Evolutionary conservation across 2,113 vertebrate species (phyloP).

Genomic region (Proterorhinus semilunaris): DNA sequence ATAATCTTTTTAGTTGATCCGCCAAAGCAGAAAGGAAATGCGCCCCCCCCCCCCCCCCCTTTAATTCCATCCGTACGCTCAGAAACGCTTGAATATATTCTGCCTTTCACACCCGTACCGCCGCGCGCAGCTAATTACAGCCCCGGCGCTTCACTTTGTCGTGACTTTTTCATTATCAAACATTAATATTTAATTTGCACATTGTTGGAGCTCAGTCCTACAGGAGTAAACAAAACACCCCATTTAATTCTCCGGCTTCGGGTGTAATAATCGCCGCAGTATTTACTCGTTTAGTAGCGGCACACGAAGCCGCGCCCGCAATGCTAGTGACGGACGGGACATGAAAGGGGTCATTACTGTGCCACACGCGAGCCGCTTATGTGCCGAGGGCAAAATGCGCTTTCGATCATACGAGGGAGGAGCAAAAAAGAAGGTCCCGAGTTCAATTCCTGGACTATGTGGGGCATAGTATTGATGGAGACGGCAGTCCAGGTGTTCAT

Average conservation of each 20-base stretch:
- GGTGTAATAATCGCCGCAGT: background rate
- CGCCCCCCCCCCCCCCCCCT: too few relatives aligned
- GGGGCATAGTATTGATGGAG: too few relatives aligned
- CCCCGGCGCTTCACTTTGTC: background rate
- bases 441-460: too few relatives aligned
- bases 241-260: constrained; percentile 2
- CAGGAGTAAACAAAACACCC: constrained; percentile 10
- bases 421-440: too few relatives aligned
- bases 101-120: background rate
- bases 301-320: background rate
- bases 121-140: constrained; percentile 3
- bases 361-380: background rate
- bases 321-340: background rate
- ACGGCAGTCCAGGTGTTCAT: too few relatives aligned
- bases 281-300: background rate
- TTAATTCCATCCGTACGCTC: background rate
- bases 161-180: constrained; percentile 10
- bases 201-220: background rate
- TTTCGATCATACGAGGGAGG: too few relatives aligned
- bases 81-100: background rate
- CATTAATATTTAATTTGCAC: constrained; percentile 11
- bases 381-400: background rate
- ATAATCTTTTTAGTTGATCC: too few relatives aligned
- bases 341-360: constrained; percentile 1
- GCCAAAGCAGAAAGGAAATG: too few relatives aligned